Evolutionary conservation across 2,797 vertebrate species (phyloP).

Genomic region (Sebastes wilsoni): DNA sequence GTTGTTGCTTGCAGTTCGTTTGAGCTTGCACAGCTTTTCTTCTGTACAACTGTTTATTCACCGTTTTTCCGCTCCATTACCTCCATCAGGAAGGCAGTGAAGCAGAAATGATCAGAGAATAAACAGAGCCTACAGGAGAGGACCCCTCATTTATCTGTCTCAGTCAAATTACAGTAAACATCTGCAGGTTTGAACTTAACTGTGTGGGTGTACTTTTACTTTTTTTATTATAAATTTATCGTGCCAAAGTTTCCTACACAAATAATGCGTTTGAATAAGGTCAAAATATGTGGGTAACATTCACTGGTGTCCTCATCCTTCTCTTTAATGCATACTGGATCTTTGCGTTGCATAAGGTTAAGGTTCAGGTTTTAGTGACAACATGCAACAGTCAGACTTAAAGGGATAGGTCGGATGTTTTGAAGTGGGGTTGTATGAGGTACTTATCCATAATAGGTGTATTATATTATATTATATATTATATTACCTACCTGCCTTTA

Average conservation of each 20-base stretch:
- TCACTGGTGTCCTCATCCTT: background rate
- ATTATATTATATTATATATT: too few relatives aligned
- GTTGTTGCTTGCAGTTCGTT: background rate
- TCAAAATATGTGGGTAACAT: background rate
- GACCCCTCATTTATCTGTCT: background rate
- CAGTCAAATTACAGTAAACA: background rate
- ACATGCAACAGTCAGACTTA: slow-evolving; percentile 34
- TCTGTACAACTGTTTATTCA: background rate
- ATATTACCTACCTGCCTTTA: too few relatives aligned
- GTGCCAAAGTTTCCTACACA: background rate
- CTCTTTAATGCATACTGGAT: background rate
- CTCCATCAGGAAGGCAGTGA: background rate
- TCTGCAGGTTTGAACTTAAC: background rate
- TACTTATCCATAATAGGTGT: too few relatives aligned
- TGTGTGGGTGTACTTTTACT: background rate
- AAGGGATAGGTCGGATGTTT: background rate
- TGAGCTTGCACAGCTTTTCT: background rate
- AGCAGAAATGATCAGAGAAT: background rate
- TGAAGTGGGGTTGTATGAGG: background rate
- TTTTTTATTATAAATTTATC: background rate
- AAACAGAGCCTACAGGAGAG: background rate
- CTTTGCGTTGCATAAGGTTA: background rate
- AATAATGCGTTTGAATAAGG: background rate
- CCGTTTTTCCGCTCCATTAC: background rate
- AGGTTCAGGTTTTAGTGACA: slow-evolving; percentile 23